phyloP scores from a whole-genome alignment of 2,113 vertebrate genomes.

The Uria lomvia region DNA sequence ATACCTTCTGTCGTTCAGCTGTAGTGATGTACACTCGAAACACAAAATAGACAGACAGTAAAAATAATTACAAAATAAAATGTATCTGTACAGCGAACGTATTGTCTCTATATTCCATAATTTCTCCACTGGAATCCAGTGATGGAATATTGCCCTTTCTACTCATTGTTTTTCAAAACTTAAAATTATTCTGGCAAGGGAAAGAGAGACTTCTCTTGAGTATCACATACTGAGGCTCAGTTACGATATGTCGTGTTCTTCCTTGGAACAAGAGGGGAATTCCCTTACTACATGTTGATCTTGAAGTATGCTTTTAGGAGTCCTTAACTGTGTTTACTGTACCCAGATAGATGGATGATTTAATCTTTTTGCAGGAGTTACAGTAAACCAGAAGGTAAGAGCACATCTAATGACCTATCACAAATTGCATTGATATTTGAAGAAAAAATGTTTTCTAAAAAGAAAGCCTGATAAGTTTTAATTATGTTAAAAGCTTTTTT shows the following conservation, averaged over 20 bases:
- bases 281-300: background rate
- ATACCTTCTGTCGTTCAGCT: background rate
- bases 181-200: background rate
- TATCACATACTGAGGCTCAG: background rate
- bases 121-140: background rate
- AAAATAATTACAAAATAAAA: background rate
- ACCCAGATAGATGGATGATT: background rate
- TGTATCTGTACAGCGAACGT: fast-evolving
- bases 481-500: background rate
- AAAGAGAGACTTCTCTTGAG: background rate
- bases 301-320: background rate
- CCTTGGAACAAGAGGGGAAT: background rate
- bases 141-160: background rate
- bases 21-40: background rate
- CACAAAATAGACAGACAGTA: background rate
- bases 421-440: background rate
- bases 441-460: background rate
- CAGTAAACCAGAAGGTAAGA: background rate
- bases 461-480: background rate
- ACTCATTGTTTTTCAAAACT: background rate
- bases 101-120: background rate
- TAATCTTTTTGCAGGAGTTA: background rate
- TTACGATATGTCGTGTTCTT: background rate
- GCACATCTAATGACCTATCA: background rate
- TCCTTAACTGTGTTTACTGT: background rate